These are phyloP conservation scores for Chironomus tepperi DNA, from an alignment of 1,140 invertebrate species.

Conservation along the genomic window DNA sequence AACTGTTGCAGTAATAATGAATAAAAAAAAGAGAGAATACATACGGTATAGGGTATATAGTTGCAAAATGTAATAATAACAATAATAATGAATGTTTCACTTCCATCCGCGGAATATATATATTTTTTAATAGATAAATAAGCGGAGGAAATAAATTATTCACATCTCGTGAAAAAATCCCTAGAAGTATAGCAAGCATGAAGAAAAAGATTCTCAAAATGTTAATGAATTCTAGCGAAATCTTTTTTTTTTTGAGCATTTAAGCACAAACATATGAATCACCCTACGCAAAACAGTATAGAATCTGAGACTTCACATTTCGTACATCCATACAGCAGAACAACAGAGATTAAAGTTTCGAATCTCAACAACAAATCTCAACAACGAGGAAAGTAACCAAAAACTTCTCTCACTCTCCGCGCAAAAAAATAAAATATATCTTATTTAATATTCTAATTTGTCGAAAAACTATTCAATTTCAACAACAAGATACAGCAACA, in stretches of 20 bases:
- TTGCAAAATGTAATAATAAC: no score
- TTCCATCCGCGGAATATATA: background rate
- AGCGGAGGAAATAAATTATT: slow-evolving; percentile 7
- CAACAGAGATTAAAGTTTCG: no score
- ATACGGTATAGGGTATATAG: no score
- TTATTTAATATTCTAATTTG: background rate
- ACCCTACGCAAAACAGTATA: background rate
- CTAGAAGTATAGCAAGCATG: background rate
- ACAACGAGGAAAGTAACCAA: no score
- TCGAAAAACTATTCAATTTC: no score
- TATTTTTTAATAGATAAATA: slow-evolving; percentile 3
- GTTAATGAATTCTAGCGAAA: slow-evolving; percentile 1
- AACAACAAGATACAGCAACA: no score
- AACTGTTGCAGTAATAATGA: no score
- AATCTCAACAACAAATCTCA: no score
- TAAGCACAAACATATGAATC: slow-evolving; percentile 7
- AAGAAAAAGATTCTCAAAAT: background rate
- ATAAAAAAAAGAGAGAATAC: no score
- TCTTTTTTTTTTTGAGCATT: background rate
- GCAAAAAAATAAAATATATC: background rate
- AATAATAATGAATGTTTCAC: no score
- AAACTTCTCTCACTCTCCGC: no score
- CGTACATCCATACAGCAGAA: background rate
- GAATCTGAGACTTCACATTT: background rate
- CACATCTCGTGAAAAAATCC: background rate